A percentile compares a stretch with the other conserved stretches of the same genome.
Conservation (phyloP, 2,888 invertebrate species). For the Physocephala rufipes region DNA sequence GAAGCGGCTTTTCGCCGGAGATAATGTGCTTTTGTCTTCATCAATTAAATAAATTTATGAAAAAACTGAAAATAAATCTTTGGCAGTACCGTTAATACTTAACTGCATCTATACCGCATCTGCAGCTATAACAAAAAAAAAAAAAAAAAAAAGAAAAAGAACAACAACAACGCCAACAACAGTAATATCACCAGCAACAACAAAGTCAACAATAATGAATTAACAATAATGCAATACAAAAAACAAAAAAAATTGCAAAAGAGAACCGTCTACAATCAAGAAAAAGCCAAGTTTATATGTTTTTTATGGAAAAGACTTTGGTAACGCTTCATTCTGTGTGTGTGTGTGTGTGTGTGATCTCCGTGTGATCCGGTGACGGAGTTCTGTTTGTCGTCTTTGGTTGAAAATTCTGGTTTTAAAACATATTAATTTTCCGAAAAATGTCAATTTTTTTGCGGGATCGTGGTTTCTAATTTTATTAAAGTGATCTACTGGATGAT, state of each 20-base stretch:
- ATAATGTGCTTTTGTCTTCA: background rate
- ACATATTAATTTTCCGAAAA: no score
- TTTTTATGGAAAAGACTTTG: background rate
- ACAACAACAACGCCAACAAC: conserved; percentile 13
- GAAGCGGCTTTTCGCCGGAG: background rate
- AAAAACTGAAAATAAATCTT: conserved; percentile 19
- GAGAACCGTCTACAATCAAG: no score
- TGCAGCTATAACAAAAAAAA: no score
- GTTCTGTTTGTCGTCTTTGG: background rate
- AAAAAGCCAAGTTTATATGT: background rate
- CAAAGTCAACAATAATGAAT: background rate
- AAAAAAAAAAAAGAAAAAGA: no score
- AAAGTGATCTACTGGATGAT: no score
- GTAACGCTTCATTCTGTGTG: background rate
- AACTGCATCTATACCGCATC: conserved; percentile 2
- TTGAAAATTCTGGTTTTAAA: no score
- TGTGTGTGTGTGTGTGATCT: background rate
- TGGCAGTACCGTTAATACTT: conserved; percentile 8
- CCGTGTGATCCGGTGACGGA: no score
- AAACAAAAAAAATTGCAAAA: background rate
- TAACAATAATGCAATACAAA: background rate
- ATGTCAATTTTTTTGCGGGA: no score
- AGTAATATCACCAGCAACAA: background rate
- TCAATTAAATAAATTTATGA: background rate
- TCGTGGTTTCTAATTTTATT: no score